These are phyloP conservation scores for Hippocampus guttulatus DNA, from an alignment of 2,113 vertebrate species.

Conservation along the genomic window DNA sequence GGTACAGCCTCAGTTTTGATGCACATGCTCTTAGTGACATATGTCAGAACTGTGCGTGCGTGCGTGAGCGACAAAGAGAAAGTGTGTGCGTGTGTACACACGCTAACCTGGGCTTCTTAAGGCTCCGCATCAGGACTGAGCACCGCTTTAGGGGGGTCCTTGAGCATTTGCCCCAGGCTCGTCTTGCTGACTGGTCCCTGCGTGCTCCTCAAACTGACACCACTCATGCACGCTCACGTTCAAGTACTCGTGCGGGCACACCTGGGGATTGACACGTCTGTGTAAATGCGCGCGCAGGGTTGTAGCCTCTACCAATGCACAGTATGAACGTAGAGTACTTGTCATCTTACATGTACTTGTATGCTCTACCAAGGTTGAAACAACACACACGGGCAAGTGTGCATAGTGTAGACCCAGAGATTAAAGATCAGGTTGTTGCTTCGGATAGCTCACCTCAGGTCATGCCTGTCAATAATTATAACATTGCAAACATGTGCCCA, in stretches of 20 bases:
- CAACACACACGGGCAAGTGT: constrained; percentile 11
- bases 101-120: constrained; percentile 25
- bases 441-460: constrained; percentile 43
- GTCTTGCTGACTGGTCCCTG: constrained; percentile 55
- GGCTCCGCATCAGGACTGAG: constrained; percentile 16
- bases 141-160: constrained; percentile 26
- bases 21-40: constrained; percentile 32
- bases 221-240: constrained; percentile 21
- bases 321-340: background rate
- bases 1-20: constrained; percentile 54
- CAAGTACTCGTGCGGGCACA: constrained; percentile 19
- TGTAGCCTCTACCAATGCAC: background rate
- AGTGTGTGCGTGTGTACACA: background rate
- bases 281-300: background rate
- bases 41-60: constrained; percentile 20
- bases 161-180: constrained; percentile 26
- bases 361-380: background rate
- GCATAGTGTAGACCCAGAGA: constrained; percentile 35
- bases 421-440: constrained; percentile 38
- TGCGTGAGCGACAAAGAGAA: background rate
- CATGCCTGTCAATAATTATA: constrained; percentile 1
- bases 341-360: background rate
- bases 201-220: constrained; percentile 51
- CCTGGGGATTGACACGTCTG: constrained; percentile 24
- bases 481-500: background rate